These are phyloP conservation scores for Malacosoma neustria DNA, from an alignment of 2,888 invertebrate genomes.

Conservation along the genomic window DNA sequence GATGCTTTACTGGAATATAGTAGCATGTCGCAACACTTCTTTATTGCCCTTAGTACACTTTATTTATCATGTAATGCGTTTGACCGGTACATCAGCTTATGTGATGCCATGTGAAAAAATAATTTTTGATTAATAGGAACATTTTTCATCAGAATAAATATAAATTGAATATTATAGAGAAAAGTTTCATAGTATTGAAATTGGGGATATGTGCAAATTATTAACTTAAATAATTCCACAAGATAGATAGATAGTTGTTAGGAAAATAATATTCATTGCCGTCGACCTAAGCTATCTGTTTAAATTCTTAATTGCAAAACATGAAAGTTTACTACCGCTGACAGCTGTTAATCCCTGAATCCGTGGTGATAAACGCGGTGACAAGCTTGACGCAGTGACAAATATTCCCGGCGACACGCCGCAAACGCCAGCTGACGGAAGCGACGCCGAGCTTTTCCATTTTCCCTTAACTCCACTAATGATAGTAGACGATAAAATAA, in stretches of 20 bases:
- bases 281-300: not conserved
- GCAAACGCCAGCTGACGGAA: not conserved
- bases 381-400: slow-evolving; percentile 4
- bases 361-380: not conserved
- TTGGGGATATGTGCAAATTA: not conserved
- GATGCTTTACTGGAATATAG: too few species aligned
- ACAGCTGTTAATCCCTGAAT: not conserved
- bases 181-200: not conserved
- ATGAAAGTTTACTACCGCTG: not conserved
- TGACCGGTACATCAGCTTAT: too few species aligned
- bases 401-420: slow-evolving; percentile 1
- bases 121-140: too few species aligned
- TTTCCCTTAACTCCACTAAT: slow-evolving; percentile 20
- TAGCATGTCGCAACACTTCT: too few species aligned
- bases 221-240: too few species aligned
- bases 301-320: not conserved
- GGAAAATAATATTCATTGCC: too few species aligned
- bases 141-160: too few species aligned
- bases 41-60: too few species aligned
- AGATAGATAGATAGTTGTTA: too few species aligned
- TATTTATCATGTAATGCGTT: too few species aligned
- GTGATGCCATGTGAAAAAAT: too few species aligned
- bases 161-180: too few species aligned
- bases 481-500: slow-evolving; percentile 15
- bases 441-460: slow-evolving; percentile 7